Percentiles rank a stretch among this genome's conserved stretches.
phyloP scores from a whole-genome alignment of 1,140 invertebrate genomes.

The Cydia amplana region DNA sequence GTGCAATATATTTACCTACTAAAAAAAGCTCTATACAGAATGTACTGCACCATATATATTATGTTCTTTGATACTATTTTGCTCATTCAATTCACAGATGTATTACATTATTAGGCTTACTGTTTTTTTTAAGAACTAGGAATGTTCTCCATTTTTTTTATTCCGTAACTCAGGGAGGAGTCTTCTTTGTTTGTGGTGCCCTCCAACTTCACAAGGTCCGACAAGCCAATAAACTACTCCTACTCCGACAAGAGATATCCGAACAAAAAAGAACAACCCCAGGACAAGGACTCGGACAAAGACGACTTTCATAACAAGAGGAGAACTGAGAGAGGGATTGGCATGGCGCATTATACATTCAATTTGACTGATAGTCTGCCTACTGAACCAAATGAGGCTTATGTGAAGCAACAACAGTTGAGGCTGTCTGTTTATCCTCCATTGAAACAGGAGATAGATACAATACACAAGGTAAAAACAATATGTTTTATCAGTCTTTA shows the following conservation, averaged over 20 bases:
- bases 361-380: slow-evolving; percentile 78
- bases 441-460: slow-evolving; percentile 73
- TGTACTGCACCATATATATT: too few species aligned
- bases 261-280: slow-evolving; percentile 49
- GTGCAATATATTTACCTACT: too few species aligned
- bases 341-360: slow-evolving; percentile 81
- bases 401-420: slow-evolving; percentile 50
- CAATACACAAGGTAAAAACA: slow-evolving; percentile 61
- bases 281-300: slow-evolving; percentile 49
- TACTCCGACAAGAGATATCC: slow-evolving; percentile 72
- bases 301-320: slow-evolving; percentile 61
- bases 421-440: slow-evolving; percentile 77
- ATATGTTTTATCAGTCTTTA: too few species aligned
- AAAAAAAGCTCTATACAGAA: too few species aligned
- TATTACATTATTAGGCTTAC: too few species aligned
- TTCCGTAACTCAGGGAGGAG: slow-evolving; percentile 67
- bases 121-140: neutral
- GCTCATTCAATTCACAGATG: too few species aligned
- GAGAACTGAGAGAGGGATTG: slow-evolving; percentile 76
- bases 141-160: slow-evolving; percentile 38
- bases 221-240: slow-evolving; percentile 82
- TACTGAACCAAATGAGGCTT: slow-evolving; percentile 75
- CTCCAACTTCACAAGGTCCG: slow-evolving; percentile 87
- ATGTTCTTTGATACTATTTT: too few species aligned
- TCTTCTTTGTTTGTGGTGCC: slow-evolving; percentile 87